phyloP scores from a whole-genome alignment of 2,113 vertebrate genomes.

The Ellobius talpinus region DNA sequence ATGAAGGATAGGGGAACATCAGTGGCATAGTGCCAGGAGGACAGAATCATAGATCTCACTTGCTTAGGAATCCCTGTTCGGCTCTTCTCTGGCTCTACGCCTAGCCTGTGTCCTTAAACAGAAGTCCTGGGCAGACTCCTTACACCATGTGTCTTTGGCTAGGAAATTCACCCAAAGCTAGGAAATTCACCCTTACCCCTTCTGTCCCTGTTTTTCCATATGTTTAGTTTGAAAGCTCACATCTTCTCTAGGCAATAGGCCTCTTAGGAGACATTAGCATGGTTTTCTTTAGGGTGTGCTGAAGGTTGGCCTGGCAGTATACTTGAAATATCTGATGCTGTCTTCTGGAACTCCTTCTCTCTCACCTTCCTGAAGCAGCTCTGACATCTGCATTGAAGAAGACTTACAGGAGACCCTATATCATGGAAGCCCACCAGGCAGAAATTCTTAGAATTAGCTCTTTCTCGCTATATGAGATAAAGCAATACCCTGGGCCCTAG shows the following conservation, averaged over 20 bases:
- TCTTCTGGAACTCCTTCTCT: background rate
- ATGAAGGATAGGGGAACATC: background rate
- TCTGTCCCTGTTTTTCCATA: background rate
- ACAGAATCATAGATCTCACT: background rate
- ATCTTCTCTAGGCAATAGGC: slow-evolving; percentile 1
- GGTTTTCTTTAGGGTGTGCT: background rate
- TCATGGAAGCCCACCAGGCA: background rate
- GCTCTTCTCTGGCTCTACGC: background rate
- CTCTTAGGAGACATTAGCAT: slow-evolving; percentile 7
- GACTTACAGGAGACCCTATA: background rate
- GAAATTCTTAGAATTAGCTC: slow-evolving; percentile 8
- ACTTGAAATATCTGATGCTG: background rate
- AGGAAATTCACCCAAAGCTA: background rate
- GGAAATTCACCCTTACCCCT: background rate
- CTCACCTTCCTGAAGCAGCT: slow-evolving; percentile 5
- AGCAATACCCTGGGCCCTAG: background rate
- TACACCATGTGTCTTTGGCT: background rate
- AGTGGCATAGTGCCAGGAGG: background rate
- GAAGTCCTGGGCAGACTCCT: background rate
- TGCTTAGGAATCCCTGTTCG: background rate
- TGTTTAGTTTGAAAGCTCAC: slow-evolving; percentile 39
- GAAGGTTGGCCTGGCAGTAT: background rate
- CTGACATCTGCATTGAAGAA: slow-evolving; percentile 23
- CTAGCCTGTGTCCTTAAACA: background rate
- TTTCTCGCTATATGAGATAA: slow-evolving; percentile 8